These are phyloP conservation scores for Petrocephalus sullivani DNA, from an alignment of 2,797 vertebrate species.

Conservation along the genomic window DNA sequence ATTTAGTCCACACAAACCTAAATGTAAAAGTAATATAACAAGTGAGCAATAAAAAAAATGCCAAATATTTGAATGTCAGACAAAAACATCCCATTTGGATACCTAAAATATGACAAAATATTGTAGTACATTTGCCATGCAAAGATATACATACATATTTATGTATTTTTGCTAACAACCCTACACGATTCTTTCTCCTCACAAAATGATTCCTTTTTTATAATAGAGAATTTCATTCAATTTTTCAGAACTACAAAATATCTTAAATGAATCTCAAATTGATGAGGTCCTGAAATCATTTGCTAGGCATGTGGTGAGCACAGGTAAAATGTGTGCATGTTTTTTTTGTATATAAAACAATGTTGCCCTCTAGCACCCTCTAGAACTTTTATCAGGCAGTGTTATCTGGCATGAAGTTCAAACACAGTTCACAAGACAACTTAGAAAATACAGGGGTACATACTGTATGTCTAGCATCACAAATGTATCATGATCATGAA, in stretches of 20 bases:
- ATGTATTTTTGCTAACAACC: neutral
- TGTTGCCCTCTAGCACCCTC: neutral
- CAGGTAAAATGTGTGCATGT: constrained; percentile 11
- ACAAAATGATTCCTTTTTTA: neutral
- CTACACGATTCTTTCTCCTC: neutral
- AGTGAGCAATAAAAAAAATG: constrained; percentile 1
- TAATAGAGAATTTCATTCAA: constrained; percentile 3
- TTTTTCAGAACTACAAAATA: constrained; percentile 20
- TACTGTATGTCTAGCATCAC: neutral
- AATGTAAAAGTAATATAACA: neutral
- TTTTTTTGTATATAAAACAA: constrained; percentile 14
- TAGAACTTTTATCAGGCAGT: constrained; percentile 11
- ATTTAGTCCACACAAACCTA: constrained; percentile 27
- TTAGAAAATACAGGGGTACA: neutral
- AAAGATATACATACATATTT: neutral
- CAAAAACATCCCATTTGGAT: neutral
- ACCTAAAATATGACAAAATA: neutral
- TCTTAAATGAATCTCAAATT: constrained; percentile 7
- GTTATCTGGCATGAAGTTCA: constrained; percentile 22
- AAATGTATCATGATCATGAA: neutral
- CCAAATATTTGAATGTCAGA: neutral
- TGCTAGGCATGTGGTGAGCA: constrained; percentile 2
- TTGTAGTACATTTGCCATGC: constrained; percentile 4
- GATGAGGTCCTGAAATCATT: constrained; percentile 4
- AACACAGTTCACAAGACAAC: constrained; percentile 17